These are phyloP conservation scores for Mobula birostris DNA, from an alignment of 2,113 vertebrate genomes.

Conservation along the genomic window DNA sequence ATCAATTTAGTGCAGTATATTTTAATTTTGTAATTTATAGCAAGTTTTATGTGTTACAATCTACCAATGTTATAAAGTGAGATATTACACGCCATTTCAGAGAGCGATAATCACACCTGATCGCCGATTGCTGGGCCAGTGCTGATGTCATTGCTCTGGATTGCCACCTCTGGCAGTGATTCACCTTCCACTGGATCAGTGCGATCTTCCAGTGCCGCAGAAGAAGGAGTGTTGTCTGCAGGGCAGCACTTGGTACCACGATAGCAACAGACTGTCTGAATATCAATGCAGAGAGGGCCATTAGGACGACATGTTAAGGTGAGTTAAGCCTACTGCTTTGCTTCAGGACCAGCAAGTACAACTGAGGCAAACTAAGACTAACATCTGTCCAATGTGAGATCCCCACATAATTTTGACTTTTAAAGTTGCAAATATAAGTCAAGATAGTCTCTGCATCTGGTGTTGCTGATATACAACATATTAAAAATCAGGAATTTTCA, in stretches of 20 bases:
- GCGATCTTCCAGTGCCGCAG: slow-evolving; percentile 43
- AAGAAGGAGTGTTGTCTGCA: slow-evolving; percentile 42
- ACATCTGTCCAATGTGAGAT: background rate
- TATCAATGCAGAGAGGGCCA: background rate
- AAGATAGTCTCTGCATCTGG: too few relatives aligned
- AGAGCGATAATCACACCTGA: too few relatives aligned
- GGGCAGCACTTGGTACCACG: slow-evolving; percentile 53
- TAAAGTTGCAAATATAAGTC: too few relatives aligned
- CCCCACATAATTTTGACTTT: too few relatives aligned
- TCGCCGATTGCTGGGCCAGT: background rate
- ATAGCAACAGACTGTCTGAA: slow-evolving; percentile 52
- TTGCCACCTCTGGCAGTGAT: background rate
- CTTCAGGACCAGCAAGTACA: background rate
- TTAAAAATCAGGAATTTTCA: too few relatives aligned
- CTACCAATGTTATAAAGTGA: too few relatives aligned
- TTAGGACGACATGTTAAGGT: background rate
- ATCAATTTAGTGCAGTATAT: too few relatives aligned
- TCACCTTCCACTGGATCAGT: slow-evolving; percentile 42
- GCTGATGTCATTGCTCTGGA: slow-evolving; percentile 39
- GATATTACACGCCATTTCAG: too few relatives aligned
- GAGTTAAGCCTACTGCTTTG: background rate
- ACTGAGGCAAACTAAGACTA: background rate
- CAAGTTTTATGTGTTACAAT: too few relatives aligned
- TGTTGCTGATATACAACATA: too few relatives aligned
- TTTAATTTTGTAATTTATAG: too few relatives aligned